Evolutionary conservation across 2,888 invertebrate species (phyloP).

Genomic region (Cerastis leucographa): DNA sequence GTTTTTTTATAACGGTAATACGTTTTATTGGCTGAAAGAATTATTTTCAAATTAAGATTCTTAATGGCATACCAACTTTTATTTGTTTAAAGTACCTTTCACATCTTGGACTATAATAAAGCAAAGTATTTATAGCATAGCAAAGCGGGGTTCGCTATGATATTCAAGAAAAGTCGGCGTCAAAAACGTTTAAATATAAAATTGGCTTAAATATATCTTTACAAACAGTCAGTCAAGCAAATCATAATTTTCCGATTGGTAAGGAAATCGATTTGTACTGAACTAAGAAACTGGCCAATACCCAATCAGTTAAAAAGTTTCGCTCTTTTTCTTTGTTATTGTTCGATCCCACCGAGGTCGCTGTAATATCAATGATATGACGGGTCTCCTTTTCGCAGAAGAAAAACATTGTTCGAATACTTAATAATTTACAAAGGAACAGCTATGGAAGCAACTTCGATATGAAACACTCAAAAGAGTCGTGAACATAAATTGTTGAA

Average conservation of each 20-base stretch:
- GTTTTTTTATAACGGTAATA: constrained; percentile 22
- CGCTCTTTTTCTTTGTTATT: constrained; percentile 33
- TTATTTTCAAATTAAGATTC: constrained; percentile 38
- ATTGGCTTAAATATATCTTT: constrained; percentile 8
- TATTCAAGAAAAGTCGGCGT: background rate
- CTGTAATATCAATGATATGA: constrained; percentile 32
- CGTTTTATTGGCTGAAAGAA: constrained; percentile 19
- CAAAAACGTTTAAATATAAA: constrained; percentile 11
- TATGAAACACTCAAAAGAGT: constrained; percentile 43
- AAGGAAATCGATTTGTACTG: constrained; percentile 39
- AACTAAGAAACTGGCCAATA: constrained; percentile 35
- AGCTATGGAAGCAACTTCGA: constrained; percentile 47
- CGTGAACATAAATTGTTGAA: constrained; percentile 39
- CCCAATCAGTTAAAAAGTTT: constrained; percentile 47
- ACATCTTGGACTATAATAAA: background rate
- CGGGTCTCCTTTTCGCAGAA: constrained; percentile 21
- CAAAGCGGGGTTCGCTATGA: background rate
- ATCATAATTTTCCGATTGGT: constrained; percentile 23
- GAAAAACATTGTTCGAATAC: constrained; percentile 39
- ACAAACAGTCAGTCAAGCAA: constrained; percentile 9
- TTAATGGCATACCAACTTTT: constrained; percentile 25
- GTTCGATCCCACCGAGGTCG: constrained; percentile 6
- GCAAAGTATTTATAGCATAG: background rate
- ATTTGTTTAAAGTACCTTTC: constrained; percentile 3
- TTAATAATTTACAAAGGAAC: constrained; percentile 54